These are phyloP conservation scores for Cataglyphis cursor DNA, from an alignment of 2,888 invertebrate species.

Conservation along the genomic window DNA sequence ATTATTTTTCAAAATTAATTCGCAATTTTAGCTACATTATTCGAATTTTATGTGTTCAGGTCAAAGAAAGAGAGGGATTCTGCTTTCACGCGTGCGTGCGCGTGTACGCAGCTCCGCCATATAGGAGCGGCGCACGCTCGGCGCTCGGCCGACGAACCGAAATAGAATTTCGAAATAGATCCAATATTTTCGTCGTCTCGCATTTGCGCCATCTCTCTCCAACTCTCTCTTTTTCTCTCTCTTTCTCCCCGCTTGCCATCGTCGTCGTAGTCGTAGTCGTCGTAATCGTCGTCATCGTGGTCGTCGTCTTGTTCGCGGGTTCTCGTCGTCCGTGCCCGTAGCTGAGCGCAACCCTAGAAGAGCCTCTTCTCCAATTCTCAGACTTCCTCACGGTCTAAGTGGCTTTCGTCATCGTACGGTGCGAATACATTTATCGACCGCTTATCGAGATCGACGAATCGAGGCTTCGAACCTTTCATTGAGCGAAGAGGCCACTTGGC, in stretches of 20 bases:
- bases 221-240: conserved; percentile 62
- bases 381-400: conserved; percentile 52
- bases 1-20: not conserved
- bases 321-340: conserved; percentile 45
- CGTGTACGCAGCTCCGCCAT: conserved; percentile 61
- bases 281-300: conserved; percentile 52
- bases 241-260: conserved; percentile 70
- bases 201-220: conserved; percentile 84
- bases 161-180: conserved; percentile 87
- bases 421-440: conserved; percentile 52
- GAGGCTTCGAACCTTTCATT: conserved; percentile 25
- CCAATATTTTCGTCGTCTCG: conserved; percentile 87
- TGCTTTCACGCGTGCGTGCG: conserved; percentile 60
- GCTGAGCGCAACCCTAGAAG: conserved; percentile 53
- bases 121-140: conserved; percentile 72
- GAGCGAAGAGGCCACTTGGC: conserved; percentile 10
- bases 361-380: conserved; percentile 59
- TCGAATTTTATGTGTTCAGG: conserved; percentile 11
- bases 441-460: conserved; percentile 49
- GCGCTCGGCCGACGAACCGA: conserved; percentile 83
- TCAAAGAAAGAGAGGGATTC: conserved; percentile 14
- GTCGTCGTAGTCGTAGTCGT: conserved; percentile 63
- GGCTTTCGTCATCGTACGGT: conserved; percentile 63
- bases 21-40: not conserved
- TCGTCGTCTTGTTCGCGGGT: conserved; percentile 26